These are phyloP conservation scores for Geococcyx californianus DNA, from an alignment of 2,113 vertebrate species.

Conservation along the genomic window DNA sequence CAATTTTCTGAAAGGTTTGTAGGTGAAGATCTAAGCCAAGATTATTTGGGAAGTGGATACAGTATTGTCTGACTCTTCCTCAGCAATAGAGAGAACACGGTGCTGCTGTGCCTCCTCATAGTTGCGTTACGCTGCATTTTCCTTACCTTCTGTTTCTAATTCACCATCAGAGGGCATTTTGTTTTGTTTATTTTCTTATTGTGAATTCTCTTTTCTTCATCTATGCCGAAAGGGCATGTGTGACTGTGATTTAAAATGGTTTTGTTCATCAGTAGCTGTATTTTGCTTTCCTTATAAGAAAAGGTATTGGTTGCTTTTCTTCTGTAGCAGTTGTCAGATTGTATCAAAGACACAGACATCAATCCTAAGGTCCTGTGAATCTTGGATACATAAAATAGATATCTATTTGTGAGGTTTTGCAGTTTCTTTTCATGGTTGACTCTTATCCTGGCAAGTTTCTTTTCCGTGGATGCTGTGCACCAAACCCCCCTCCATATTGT, in stretches of 20 bases:
- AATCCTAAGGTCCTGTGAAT: not conserved
- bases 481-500: not conserved
- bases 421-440: not conserved
- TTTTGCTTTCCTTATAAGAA: not conserved
- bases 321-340: not conserved
- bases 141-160: conserved; percentile 25
- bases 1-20: not conserved
- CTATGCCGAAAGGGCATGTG: not conserved
- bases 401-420: not conserved
- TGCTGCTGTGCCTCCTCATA: not conserved
- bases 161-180: conserved; percentile 35
- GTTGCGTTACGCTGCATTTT: not conserved
- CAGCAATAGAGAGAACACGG: not conserved
- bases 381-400: not conserved
- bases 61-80: not conserved
- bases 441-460: not conserved
- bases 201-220: not conserved
- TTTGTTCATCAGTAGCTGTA: not conserved
- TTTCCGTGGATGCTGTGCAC: not conserved
- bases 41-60: not conserved
- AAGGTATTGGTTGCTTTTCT: not conserved
- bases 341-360: not conserved
- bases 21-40: conserved; percentile 7
- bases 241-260: not conserved
- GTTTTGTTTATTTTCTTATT: conserved; percentile 16